These are phyloP conservation scores for Thaumatotibia leucotreta DNA, from an alignment of 1,140 invertebrate species.

Conservation along the genomic window DNA sequence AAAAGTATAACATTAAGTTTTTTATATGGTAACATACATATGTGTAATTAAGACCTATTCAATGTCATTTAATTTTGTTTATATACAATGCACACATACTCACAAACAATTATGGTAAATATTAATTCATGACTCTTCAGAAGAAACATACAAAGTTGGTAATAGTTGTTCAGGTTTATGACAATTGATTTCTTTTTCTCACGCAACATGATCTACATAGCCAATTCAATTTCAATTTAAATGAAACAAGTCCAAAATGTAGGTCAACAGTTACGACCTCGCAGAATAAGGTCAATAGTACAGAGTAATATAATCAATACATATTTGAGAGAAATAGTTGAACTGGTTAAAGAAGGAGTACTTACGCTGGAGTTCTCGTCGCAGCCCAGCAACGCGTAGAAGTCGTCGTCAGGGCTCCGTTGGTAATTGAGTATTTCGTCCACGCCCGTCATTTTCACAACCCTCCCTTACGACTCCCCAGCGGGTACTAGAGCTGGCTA, in stretches of 20 bases:
- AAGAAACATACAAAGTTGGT: no score
- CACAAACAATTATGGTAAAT: no score
- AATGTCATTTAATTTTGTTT: no score
- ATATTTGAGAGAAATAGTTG: conserved; percentile 13
- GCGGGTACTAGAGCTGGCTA: conserved; percentile 38
- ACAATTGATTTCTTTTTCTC: no score
- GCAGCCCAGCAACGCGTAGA: conserved; percentile 90
- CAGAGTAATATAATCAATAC: conserved; percentile 55
- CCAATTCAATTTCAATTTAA: background rate
- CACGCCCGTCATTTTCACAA: conserved; percentile 84
- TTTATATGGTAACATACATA: no score
- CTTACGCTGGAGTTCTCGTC: conserved; percentile 90
- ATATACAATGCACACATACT: no score
- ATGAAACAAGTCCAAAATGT: conserved; percentile 29
- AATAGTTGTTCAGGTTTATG: no score
- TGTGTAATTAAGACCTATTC: no score
- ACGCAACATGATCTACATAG: background rate
- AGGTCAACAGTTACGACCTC: conserved; percentile 51
- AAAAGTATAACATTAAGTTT: no score
- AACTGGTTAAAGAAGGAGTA: conserved; percentile 27
- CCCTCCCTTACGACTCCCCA: conserved; percentile 57
- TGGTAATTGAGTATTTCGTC: conserved; percentile 89
- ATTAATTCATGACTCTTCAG: no score
- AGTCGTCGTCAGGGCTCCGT: conserved; percentile 87
- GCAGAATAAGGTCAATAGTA: conserved; percentile 57